Evolutionary conservation across 2,888 invertebrate species (phyloP), one percentile per base, ranked within the genome.

Genomic region (Ditula angustiorana): DNA sequence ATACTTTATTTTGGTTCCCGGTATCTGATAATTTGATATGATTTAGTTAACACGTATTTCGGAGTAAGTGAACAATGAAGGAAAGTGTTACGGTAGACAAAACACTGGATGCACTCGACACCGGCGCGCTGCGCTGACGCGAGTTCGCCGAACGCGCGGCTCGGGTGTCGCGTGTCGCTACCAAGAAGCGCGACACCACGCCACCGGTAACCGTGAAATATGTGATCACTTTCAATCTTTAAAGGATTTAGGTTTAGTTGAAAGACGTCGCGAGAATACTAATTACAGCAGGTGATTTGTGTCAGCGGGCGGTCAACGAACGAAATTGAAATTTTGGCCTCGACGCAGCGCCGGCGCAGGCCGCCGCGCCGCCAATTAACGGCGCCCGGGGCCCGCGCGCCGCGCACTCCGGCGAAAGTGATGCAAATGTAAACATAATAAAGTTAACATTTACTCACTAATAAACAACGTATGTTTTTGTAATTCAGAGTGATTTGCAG

Each of bases 41-140:
- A n/a, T 11, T 50, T 30, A 4, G 46, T n/a, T 28, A 30, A 50
- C 50, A 50, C n/a, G 21, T 37, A 35, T 11, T 59, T 64, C 63
- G 58, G 11, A 23, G 64, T 52, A 64, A 37, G 10, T n/a, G 58
- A 53, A 64, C 64, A 64, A 64, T 53, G 55, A 26, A 41, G 19
- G 62, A 41, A 63, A 57, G 41, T 50, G 41, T 57, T 41, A 28
- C 26, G 49, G 30, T 44, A 33, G 41, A n/a, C 24, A 13, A 41
- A 30, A 30, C 10, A 8, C 5, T 13, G 5, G 30, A 5, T 16
- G 28, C n/a, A 26, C 24, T 2, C n/a, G 26, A 49, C 55, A 59
- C 46, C 21, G 35, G 13, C 41, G 13, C 41, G 21, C 33, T 33
- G 63, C 52, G 52, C 57, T 30, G 30, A 49, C 44, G 50, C 59